Evolutionary conservation across 2,888 invertebrate genomes (phyloP).

Genomic region (Thelaira solivaga): DNA sequence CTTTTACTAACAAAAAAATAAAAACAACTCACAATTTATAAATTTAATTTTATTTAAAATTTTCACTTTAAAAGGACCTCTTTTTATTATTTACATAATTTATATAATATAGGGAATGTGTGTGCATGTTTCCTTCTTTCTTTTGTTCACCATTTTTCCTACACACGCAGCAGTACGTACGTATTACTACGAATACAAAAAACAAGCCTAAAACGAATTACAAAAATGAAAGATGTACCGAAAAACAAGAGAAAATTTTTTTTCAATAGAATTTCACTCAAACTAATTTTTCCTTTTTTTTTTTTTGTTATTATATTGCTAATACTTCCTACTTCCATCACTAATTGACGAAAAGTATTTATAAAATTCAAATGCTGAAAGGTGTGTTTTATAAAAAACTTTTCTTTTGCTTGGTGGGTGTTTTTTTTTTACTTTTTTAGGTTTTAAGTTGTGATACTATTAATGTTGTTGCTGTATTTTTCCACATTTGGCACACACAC

Average conservation of each 20-base stretch:
- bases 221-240: conserved; percentile 22
- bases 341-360: not conserved
- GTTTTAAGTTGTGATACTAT: conserved; percentile 17
- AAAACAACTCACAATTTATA: not conserved
- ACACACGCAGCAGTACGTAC: conserved; percentile 8
- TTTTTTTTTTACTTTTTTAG: conserved; percentile 9
- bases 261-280: conserved; percentile 26
- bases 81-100: not conserved
- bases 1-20: not conserved
- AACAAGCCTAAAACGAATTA: conserved; percentile 35
- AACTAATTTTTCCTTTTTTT: not conserved
- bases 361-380: conserved; percentile 11
- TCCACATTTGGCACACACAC: not conserved
- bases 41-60: not conserved
- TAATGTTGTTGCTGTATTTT: conserved; percentile 2
- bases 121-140: not conserved
- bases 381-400: not conserved
- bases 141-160: not conserved
- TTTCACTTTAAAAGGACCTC: not conserved
- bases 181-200: conserved; percentile 53
- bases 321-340: conserved; percentile 9
- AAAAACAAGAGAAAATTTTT: conserved; percentile 10
- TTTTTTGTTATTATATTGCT: too few species aligned
- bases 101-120: not conserved
- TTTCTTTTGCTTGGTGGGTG: conserved; percentile 31